Base-by-base conservation (phyloP, 2,797 vertebrate species). In the Percopsis omiscomaycus region DNA sequence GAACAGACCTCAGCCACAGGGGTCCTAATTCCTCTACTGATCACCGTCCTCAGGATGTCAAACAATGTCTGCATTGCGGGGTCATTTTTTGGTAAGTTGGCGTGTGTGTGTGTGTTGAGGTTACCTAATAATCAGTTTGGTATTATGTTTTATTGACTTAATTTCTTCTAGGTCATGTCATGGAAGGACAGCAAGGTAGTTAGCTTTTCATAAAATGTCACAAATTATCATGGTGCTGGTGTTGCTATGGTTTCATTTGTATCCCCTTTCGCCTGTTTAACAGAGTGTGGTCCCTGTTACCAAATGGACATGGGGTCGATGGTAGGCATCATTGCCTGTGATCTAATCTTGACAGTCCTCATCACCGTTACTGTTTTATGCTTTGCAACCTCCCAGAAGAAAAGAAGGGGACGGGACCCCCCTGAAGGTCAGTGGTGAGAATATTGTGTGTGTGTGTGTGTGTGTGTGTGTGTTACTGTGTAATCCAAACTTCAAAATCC, bases 301-400 rank as follows among this genome's bases (percentile, higher is more conserved):
- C 55, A 83, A 12, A 80, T 93, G 61, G 89, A 85, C 53, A 82
- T 89, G 67, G 81, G 70, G 8, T 73, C 88, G 3, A 60, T 92
- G 0, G 49, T 90, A 4, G 92, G 68, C 48, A 86, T 94, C n/a
- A 81, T 93, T 11, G 66, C 80, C 28, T 88, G 85, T 58, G 93
- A 94, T 59, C 75, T 93, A n/a, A 47, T 92, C 59, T 64, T 94
- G 73, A 94, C 92, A 6, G 29, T 93, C 66, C 61, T 93, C 61
- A 91, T 94, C 46, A 72, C 81, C 0, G 67, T 91, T 28, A 86
- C 86, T 5, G 85, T 93, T 15, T 92, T 91, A 75, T 92, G 85
- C 68, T 85, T 91, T 13, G 85, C 47, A 0, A 75, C 76, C 55
- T 78, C 78, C 8, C 78, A 73, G 2, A 84, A 76, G 59, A 90